A percentile compares a stretch with the other conserved stretches of the same genome.
These are phyloP conservation scores for Neuroscelio doddi DNA, from an alignment of 2,888 invertebrate genomes.

Conservation along the genomic window DNA sequence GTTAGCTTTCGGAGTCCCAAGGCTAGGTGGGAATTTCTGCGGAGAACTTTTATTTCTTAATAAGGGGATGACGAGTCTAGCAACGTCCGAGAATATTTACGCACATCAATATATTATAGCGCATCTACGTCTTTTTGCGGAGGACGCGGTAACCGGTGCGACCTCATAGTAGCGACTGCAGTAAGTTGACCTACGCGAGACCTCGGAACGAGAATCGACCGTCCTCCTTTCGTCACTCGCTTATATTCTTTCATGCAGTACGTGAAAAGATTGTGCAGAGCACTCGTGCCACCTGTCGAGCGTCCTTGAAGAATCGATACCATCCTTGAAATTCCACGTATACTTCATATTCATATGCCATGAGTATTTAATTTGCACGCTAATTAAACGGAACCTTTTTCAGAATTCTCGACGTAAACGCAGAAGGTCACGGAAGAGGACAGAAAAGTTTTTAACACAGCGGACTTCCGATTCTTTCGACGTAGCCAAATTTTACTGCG, in stretches of 20 bases:
- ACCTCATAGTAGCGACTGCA: slow-evolving; percentile 30
- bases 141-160: slow-evolving; percentile 21
- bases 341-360: slow-evolving; percentile 6
- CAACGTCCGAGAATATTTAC: too few species aligned
- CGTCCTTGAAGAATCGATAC: slow-evolving; percentile 27
- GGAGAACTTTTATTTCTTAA: neutral
- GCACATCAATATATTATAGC: too few species aligned
- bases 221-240: slow-evolving; percentile 57
- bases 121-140: slow-evolving; percentile 9
- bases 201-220: slow-evolving; percentile 56
- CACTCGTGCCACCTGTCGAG: slow-evolving; percentile 34
- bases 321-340: slow-evolving; percentile 25
- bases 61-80: neutral
- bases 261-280: slow-evolving; percentile 8
- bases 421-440: too few species aligned
- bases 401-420: too few species aligned
- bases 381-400: too few species aligned
- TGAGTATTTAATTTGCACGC: too few species aligned
- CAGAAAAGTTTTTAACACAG: too few species aligned
- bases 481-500: too few species aligned
- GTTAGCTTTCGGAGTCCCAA: too few species aligned
- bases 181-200: slow-evolving; percentile 54
- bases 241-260: slow-evolving; percentile 5
- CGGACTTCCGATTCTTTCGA: too few species aligned
- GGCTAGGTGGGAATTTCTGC: neutral